Evolutionary conservation across 2,113 vertebrate species (phyloP).

Genomic region (Thinocorus orbignyianus): DNA sequence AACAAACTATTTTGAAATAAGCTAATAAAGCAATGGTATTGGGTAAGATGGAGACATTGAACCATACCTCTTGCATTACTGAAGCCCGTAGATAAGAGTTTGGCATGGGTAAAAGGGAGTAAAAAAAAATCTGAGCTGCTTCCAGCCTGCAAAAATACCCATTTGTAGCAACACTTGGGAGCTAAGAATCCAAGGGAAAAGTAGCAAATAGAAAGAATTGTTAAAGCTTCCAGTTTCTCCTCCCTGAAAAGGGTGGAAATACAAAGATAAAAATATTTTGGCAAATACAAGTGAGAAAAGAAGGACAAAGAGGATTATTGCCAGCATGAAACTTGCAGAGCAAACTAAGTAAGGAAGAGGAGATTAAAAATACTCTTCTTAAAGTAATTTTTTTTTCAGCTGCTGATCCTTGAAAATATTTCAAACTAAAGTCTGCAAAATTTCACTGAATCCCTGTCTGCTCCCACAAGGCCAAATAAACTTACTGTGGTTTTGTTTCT

Average conservation of each 20-base stretch:
- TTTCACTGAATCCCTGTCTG: neutral
- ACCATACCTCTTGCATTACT: neutral
- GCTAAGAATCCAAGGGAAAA: neutral
- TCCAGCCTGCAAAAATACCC: neutral
- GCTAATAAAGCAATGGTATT: neutral
- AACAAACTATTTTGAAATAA: slow-evolving; percentile 20
- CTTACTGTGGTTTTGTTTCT: neutral
- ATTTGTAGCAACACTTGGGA: neutral
- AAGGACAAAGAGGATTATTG: neutral
- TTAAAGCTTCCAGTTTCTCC: neutral
- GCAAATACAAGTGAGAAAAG: neutral
- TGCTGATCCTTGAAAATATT: neutral
- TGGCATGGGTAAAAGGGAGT: neutral
- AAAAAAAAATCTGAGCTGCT: neutral
- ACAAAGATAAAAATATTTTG: neutral
- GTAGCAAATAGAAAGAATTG: neutral
- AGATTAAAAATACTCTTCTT: neutral
- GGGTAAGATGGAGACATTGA: neutral
- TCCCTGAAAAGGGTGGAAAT: neutral
- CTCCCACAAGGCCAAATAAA: neutral
- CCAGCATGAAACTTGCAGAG: neutral
- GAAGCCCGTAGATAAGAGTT: neutral
- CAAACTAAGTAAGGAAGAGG: neutral
- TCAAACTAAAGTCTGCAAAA: neutral
- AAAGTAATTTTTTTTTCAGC: neutral